phyloP scores from a whole-genome alignment of 23 tunicate genomes.

The Trididemnum clinides region DNA sequence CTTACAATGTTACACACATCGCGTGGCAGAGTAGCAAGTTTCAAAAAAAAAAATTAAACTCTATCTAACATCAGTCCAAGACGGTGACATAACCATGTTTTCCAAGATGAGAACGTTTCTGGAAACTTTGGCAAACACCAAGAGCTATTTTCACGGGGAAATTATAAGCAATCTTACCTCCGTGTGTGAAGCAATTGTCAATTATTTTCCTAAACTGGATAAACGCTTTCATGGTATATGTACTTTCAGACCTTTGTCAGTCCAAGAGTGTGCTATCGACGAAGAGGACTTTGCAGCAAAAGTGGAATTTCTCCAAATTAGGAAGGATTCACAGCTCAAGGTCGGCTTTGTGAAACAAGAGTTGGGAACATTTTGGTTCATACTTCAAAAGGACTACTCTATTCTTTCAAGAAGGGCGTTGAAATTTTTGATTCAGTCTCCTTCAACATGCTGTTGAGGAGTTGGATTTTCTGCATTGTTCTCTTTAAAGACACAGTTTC shows the following conservation, averaged over 20 bases:
- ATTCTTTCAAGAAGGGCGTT: slow-evolving; percentile 38
- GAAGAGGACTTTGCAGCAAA: slow-evolving; percentile 41
- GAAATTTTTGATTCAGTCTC: slow-evolving; percentile 2
- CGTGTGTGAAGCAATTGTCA: not conserved
- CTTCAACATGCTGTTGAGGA: slow-evolving; percentile 27
- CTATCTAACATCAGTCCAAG: too few species aligned
- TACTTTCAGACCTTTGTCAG: slow-evolving; percentile 3
- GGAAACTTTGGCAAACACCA: too few species aligned
- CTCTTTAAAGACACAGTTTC: slow-evolving; percentile 40
- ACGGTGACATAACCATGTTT: too few species aligned
- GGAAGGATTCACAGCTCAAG: slow-evolving; percentile 38
- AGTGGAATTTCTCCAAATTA: slow-evolving; percentile 34
- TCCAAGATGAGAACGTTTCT: too few species aligned
- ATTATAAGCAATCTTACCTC: not conserved
- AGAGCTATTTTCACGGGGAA: not conserved
- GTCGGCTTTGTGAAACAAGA: slow-evolving; percentile 18
- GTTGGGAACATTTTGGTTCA: slow-evolving; percentile 33
- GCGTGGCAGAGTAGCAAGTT: too few species aligned
- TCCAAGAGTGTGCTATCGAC: not conserved
- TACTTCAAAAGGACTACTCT: slow-evolving; percentile 36
- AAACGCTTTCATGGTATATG: not conserved
- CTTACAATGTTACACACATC: too few species aligned
- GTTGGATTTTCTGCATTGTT: slow-evolving; percentile 46
- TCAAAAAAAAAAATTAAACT: too few species aligned
- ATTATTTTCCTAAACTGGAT: slow-evolving; percentile 26